Conservation (phyloP, 2,797 vertebrate species). For the Macropus fuliginosus region DNA sequence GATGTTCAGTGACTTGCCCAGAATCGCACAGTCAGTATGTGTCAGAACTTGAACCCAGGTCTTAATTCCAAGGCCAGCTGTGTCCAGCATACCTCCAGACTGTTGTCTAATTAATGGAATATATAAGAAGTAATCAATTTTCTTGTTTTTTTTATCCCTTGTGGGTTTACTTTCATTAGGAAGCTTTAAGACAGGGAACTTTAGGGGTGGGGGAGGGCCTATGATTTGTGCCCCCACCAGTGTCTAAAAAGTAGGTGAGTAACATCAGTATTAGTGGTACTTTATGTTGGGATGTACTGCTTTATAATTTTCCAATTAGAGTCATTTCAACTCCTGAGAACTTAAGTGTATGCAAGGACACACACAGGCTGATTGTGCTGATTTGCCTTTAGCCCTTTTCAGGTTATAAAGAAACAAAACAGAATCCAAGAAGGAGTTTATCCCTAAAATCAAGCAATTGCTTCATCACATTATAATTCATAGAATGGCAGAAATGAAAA, state of each 20-base stretch:
- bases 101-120: slow-evolving; percentile 35
- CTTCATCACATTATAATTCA: neutral
- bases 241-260: slow-evolving; percentile 40
- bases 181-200: neutral
- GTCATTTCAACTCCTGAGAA: slow-evolving; percentile 17
- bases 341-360: slow-evolving; percentile 18
- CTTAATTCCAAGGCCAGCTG: neutral
- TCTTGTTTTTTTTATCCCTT: slow-evolving; percentile 27
- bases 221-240: neutral
- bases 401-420: slow-evolving; percentile 28
- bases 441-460: slow-evolving; percentile 38
- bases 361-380: neutral
- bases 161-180: neutral
- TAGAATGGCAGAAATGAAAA: neutral
- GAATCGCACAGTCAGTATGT: neutral
- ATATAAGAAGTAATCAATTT: slow-evolving; percentile 40
- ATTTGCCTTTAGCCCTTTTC: neutral
- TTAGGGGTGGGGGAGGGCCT: neutral
- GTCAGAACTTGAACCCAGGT: neutral
- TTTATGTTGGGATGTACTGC: neutral
- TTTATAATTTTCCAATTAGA: slow-evolving; percentile 56
- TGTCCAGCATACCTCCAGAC: neutral
- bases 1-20: neutral
- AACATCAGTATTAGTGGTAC: neutral
- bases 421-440: neutral